These are phyloP conservation scores for Dendrolimus pini DNA, from an alignment of 2,888 invertebrate genomes.

Conservation along the genomic window DNA sequence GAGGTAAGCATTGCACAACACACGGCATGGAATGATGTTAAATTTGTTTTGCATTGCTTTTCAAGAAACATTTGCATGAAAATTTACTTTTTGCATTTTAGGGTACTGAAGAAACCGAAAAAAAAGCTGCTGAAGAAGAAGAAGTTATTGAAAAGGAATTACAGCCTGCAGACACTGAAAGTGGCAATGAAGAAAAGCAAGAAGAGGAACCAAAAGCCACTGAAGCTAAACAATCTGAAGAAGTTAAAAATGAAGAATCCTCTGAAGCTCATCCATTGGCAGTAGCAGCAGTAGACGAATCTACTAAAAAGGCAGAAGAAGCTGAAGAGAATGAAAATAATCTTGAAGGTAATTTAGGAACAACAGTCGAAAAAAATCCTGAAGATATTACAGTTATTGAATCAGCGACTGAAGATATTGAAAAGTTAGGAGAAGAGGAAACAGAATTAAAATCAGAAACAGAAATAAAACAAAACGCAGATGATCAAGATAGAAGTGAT, in stretches of 20 bases:
- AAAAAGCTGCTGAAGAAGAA: constrained; percentile 15
- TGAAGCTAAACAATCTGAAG: constrained; percentile 17
- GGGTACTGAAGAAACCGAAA: constrained; percentile 34
- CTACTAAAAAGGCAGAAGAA: background rate
- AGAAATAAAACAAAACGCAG: constrained; percentile 13
- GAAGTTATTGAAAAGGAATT: constrained; percentile 14
- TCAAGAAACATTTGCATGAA: constrained; percentile 63
- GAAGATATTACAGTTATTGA: constrained; percentile 1
- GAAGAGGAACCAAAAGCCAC: constrained; percentile 5
- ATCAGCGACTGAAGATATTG: background rate
- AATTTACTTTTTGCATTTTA: constrained; percentile 57
- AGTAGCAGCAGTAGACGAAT: constrained; percentile 8
- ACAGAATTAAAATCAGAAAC: constrained; percentile 7
- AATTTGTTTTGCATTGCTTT: constrained; percentile 63
- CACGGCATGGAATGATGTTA: constrained; percentile 36
- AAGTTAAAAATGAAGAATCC: constrained; percentile 9
- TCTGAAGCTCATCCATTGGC: constrained; percentile 1
- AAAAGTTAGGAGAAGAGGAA: constrained; percentile 1
- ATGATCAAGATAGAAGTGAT: constrained; percentile 5
- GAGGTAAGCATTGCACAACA: constrained; percentile 57
- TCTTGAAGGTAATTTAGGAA: constrained; percentile 1
- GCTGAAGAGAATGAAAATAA: background rate
- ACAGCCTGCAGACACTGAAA: constrained; percentile 1
- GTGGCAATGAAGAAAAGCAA: constrained; percentile 9
- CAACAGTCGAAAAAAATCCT: background rate